Evolutionary conservation across 2,113 vertebrate genomes (phyloP).

Genomic region (Eurystomus gularis): DNA sequence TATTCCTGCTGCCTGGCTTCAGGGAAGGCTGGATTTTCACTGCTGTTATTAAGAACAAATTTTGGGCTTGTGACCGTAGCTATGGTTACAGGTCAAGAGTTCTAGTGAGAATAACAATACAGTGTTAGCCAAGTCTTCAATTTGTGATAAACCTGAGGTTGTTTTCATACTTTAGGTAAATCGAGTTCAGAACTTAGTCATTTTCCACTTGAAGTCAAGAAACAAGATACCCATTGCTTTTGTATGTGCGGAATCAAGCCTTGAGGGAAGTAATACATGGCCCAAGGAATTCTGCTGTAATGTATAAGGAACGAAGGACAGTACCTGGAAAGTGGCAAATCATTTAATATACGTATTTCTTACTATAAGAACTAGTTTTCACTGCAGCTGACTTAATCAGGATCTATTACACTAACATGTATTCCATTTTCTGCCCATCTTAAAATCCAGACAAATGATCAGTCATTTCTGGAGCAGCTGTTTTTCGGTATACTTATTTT

Average conservation of each 20-base stretch:
- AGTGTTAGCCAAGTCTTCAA: neutral
- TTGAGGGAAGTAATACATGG: neutral
- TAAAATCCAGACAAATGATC: neutral
- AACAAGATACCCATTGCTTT: neutral
- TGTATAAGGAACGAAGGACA: neutral
- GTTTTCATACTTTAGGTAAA: neutral
- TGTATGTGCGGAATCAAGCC: neutral
- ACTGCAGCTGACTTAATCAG: neutral
- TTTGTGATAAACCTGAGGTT: neutral
- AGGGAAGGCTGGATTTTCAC: neutral
- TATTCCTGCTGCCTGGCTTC: neutral
- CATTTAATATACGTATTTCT: neutral
- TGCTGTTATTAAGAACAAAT: neutral
- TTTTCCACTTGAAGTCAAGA: neutral
- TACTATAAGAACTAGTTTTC: neutral
- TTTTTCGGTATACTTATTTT: neutral
- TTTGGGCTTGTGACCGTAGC: neutral
- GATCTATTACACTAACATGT: neutral
- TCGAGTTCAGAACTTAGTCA: neutral
- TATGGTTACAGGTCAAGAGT: neutral
- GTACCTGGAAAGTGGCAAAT: neutral
- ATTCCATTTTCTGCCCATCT: neutral
- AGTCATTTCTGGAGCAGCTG: neutral
- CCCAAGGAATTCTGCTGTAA: neutral
- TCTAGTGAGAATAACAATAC: neutral